These are phyloP conservation scores for Palythoa heliodiscus DNA, from an alignment of 92 coral and sea anemone species.

Conservation along the genomic window DNA sequence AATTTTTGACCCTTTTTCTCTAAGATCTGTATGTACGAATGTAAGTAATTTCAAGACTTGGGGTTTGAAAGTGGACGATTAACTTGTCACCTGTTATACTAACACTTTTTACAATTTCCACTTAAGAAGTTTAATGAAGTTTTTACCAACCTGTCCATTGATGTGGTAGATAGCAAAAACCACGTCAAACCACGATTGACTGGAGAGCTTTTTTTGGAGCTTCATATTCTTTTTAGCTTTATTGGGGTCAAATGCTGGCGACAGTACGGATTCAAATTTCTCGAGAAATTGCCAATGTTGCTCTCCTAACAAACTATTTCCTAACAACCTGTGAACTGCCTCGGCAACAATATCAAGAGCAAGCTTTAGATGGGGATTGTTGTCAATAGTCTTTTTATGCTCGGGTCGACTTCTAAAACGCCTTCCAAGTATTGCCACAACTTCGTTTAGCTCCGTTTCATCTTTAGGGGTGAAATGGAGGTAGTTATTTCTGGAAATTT, in stretches of 20 bases:
- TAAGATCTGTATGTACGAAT: no score
- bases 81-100: no score
- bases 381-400: not conserved
- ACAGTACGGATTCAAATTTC: not conserved
- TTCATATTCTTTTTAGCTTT: not conserved
- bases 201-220: conserved; percentile 2
- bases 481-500: not conserved
- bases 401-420: not conserved
- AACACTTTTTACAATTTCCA: no score
- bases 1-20: no score
- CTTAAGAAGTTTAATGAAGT: not conserved
- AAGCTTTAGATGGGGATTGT: not conserved
- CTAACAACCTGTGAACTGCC: conserved; percentile 5
- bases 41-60: no score
- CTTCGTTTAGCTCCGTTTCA: not conserved
- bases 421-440: not conserved
- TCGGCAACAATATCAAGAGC: conserved; percentile 1
- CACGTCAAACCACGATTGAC: conserved; percentile 14
- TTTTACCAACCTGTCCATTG: conserved; percentile 2
- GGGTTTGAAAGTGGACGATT: no score
- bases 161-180: not conserved
- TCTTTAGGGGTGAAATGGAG: not conserved
- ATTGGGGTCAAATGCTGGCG: not conserved
- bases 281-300: conserved; percentile 1
- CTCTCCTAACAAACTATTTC: not conserved